Conservation (phyloP, 2,888 invertebrate genomes). For the Empis stercorea region DNA sequence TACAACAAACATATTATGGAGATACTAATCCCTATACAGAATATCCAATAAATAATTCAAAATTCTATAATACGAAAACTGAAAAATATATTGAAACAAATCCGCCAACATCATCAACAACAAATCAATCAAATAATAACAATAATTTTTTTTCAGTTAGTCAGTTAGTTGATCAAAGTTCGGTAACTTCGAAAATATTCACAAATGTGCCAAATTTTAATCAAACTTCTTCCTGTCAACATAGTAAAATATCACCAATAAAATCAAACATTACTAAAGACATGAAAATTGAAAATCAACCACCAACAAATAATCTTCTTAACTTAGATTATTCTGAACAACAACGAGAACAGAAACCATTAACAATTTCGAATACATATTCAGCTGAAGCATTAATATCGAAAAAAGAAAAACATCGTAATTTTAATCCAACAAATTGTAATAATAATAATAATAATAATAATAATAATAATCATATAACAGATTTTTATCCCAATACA, state of each 20-base stretch:
- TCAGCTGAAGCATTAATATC: slow-evolving; percentile 18
- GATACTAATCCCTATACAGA: background rate
- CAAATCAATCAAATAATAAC: slow-evolving; percentile 7
- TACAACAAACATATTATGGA: background rate
- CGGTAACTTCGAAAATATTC: slow-evolving; percentile 6
- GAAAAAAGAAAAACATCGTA: slow-evolving; percentile 12
- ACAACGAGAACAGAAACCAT: background rate
- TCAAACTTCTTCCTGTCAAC: background rate
- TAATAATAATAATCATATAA: background rate
- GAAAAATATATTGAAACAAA: background rate
- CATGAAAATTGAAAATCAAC: background rate
- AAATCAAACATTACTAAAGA: too few species aligned
- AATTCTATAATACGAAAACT: too few species aligned
- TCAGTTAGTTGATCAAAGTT: slow-evolving; percentile 42
- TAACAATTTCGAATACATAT: slow-evolving; percentile 6
- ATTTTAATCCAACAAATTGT: background rate
- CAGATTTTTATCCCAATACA: too few species aligned
- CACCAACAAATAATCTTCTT: background rate
- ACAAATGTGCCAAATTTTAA: background rate
- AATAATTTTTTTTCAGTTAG: slow-evolving; percentile 46
- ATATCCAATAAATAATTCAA: background rate
- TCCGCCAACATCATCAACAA: slow-evolving; percentile 40
- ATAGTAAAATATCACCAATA: background rate
- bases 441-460: background rate
- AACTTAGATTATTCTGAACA: background rate